Evolutionary conservation across 2,888 invertebrate genomes (phyloP), one percentile per base, ranked within the genome.

Genomic region (Drosophila histrio): DNA sequence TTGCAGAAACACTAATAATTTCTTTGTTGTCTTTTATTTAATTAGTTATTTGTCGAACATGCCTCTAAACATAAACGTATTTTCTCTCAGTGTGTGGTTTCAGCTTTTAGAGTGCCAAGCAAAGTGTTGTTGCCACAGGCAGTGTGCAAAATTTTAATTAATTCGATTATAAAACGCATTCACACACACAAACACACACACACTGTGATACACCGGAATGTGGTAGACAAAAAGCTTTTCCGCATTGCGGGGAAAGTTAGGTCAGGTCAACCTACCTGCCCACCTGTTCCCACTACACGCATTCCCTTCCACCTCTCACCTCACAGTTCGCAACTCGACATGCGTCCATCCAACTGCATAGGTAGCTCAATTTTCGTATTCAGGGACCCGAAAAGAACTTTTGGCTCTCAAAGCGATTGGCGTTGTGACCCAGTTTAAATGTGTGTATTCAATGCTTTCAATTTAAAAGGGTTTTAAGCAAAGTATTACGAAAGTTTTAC

Each of bases 111-210:
- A 39, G 36, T n/a, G 61, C 9, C 41, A 49, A 49, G 28, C 49
- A 47, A 28, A 50, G 41, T 13, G 50, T 24, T 21, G 41, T 38
- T 58, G 68, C 54, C 66, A 47, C 70, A 61, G 67, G 58, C 63
- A 64, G 62, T 79, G 81, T 68, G 79, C 68, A 75, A 74, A 79
- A 69, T 83, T 83, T 86, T 84, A 84, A 86, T 84, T 84, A 84
- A 84, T 86, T 86, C 84, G 84, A 84, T 84, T 86, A 84, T 78
- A 71, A 75, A 74, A 79, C 79, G 74, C 82, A 85, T 64, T 54
- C 77, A 66, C 70, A 71, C 69, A 61, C 62, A 71, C 62, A 34
- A 44, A 41, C 52, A 56, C 39, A 49, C 46, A 49, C 66, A 26
- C 39, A 32, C 50, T 13, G 22, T 30, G 39, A 22, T 9, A 52